These are phyloP conservation scores for Felis catus DNA, from an alignment of 2,113 vertebrate genomes.

Conservation along the genomic window F.catus_Fca126_mat1.0 CM031425.1:36228501-36229000, in stretches of 20 bases:
- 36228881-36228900: too few species aligned
- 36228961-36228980: not conserved
- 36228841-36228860: too few species aligned
- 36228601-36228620: not conserved
- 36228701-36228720: not conserved
- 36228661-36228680: not conserved
- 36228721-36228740: not conserved
- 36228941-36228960: too few species aligned
- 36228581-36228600: not conserved
- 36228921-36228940: too few species aligned
- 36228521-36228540: not conserved
- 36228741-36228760: not conserved
- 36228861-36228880: too few species aligned
- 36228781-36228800: too few species aligned
- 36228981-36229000: not conserved
- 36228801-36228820: too few species aligned
- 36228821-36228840: too few species aligned
- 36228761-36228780: too few species aligned
- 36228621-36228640: not conserved
- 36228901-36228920: too few species aligned
- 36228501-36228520: not conserved
- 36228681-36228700: not conserved
- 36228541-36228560: not conserved
- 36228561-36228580: not conserved
- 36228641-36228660: not conserved